Base-by-base conservation (phyloP, 2,797 vertebrate genomes). In the Lepilemur ruficaudatus region DNA sequence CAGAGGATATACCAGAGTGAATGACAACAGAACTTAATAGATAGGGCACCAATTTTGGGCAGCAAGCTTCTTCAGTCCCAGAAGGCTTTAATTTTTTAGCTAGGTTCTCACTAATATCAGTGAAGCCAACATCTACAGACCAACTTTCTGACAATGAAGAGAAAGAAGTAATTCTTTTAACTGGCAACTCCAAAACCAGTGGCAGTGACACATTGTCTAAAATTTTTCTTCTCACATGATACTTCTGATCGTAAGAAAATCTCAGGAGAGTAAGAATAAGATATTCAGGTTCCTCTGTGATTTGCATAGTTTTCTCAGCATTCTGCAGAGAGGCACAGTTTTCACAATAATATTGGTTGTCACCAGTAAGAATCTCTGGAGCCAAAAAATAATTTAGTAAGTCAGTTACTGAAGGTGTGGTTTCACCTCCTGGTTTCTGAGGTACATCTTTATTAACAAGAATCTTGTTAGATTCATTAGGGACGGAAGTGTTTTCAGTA, bases 81-180 rank as follows among this genome's bases (percentile, higher is more conserved):
- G 99, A 99, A 52, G 99, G 99, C 97, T 99, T 99, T 57, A 99
- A 98, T 96, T 99, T 99, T 98, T 99, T 99, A 96, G 99, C 99
- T 96, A 99, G 98, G 98, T 99, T 99, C 98, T 99, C 99, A 63
- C 99, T 99, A 97, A 98, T 98, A 90, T 99, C 99, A 4, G 99
- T 98, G 28, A 99, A 98, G 93, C 99, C 99, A 93, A 98, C 98
- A 96, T 99, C 99, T 97, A 99, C 97, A 78, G 99, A 98, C 95
- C 99, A 99, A 50, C 63, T 95, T 97, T 89, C 97, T 0, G 98
- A 97, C 95, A 98, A 93, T 2, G 98, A 95, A 93, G 98, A 96
- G 86, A 92, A 69, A 97, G 98, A 46, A 89, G 97, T 23, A 95
- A 98, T 96, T 97, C 96, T 98, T 98, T 98, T 98, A 93, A 99